Base-by-base conservation (phyloP, 92 coral and sea anemone species). In the Umimayanthus chanpuru region DNA sequence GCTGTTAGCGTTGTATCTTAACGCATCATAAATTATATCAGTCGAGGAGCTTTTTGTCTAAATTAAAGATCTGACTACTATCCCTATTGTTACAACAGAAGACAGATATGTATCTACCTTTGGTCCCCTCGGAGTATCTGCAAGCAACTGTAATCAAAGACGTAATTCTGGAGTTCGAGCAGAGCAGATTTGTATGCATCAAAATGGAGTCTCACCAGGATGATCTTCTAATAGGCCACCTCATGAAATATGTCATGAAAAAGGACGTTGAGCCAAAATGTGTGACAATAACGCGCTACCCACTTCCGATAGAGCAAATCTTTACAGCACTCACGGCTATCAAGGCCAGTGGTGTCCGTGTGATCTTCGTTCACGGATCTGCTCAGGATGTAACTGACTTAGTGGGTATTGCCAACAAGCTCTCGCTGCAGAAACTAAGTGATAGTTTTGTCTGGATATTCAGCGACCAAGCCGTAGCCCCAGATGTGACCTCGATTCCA, bases 141-240 rank as follows among this genome's bases (percentile, higher is more conserved):
- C 92, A 93, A 50, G 94, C 94, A 43, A 75, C 80, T 25, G 89
- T 90, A 7, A 88, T 93, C 71, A 89, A 39, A 47, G 94, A 93
- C 72, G 78, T 91, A 9, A 86, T 94, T 20, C 87, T 93, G 32
- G 98, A 94, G 67, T 91, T 85, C 73, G 93, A 91, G 53, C 90
- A 93, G 25, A 91, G 98, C 61, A 88, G 91, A 11, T 93, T 94
- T 72, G 89, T 91, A 28, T 94, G 98, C 70, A 89, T 94, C 89
- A 94, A 94, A 75, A 91, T 94, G 29, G 85, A 81, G 39, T 41
- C 91, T 5, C 80, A 92, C 15, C 88, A 89, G 30, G 76, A 91
- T 47, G 96, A 94, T 79, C 85, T 95, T 21, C 73, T 94, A 38
- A 82, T 93, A 81, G 79, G 47, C n/a, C 44, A 93, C 26, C 89